Evolutionary conservation across 2,797 vertebrate genomes (phyloP).

Genomic region (Myotis vivesi): DNA sequence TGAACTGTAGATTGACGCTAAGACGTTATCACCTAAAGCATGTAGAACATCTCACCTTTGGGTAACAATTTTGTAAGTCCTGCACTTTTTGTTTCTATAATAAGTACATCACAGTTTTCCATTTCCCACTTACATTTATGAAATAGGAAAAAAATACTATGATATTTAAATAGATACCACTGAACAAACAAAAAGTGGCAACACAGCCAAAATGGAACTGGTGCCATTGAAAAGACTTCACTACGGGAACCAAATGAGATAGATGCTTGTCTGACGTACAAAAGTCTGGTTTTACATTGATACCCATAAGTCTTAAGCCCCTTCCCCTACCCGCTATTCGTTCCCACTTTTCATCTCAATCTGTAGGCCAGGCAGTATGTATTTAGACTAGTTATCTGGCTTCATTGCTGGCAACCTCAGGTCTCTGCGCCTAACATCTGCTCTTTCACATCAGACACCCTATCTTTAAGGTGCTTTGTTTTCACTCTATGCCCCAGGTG

Average conservation of each 20-base stretch:
- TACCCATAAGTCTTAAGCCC: background rate
- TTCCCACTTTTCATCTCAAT: background rate
- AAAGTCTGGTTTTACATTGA: background rate
- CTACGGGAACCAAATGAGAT: background rate
- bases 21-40: background rate
- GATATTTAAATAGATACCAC: background rate
- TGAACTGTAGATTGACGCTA: background rate
- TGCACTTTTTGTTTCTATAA: background rate
- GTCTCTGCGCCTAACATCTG: background rate
- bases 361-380: background rate
- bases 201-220: background rate
- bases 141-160: background rate
- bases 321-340: background rate
- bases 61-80: background rate
- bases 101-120: background rate
- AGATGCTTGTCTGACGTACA: background rate
- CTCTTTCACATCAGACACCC: background rate
- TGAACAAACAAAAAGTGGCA: background rate
- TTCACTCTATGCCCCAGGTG: background rate
- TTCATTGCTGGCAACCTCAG: background rate
- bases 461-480: background rate
- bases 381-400: background rate
- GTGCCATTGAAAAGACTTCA: background rate
- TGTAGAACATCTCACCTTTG: background rate
- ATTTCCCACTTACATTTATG: background rate